Percentiles rank a stretch among this genome's conserved stretches.
These are phyloP conservation scores for Psittacula cyanocephala DNA, from an alignment of 2,113 vertebrate species.

Conservation along the genomic window DNA sequence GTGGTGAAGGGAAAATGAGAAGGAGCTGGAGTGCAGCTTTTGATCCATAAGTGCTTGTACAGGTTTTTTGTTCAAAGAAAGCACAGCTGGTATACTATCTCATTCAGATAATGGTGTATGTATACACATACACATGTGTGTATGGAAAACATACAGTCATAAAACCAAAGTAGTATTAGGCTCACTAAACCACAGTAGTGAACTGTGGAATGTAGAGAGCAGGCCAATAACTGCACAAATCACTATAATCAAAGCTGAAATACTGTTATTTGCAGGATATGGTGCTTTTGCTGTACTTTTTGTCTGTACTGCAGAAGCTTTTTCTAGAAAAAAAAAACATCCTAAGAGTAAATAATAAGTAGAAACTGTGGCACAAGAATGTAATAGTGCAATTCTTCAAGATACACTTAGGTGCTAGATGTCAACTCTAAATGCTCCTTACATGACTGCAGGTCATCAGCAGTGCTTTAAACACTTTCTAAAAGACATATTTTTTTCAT, in stretches of 20 bases:
- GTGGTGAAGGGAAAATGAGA: rapidly evolving
- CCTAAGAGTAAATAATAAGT: not conserved
- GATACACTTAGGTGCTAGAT: not conserved
- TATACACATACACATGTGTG: rapidly evolving
- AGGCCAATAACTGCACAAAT: not conserved
- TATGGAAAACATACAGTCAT: not conserved
- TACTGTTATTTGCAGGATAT: not conserved
- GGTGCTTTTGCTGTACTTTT: not conserved
- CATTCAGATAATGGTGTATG: not conserved
- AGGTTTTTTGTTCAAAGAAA: not conserved
- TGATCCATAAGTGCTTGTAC: not conserved
- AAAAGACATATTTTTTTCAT: not conserved
- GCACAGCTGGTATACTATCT: not conserved
- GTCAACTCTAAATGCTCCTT: not conserved
- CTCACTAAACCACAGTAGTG: not conserved
- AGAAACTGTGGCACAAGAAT: not conserved
- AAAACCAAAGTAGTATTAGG: not conserved
- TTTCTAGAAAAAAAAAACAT: not conserved
- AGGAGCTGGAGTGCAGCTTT: not conserved
- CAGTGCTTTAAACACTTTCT: not conserved
- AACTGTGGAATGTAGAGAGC: not conserved
- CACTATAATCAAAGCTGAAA: not conserved
- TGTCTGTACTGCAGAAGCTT: not conserved
- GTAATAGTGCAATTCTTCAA: not conserved
- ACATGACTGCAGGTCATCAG: not conserved